Evolutionary conservation across 92 coral and sea anemone genomes (phyloP).

Genomic region (Phenganax stokvisi): DNA sequence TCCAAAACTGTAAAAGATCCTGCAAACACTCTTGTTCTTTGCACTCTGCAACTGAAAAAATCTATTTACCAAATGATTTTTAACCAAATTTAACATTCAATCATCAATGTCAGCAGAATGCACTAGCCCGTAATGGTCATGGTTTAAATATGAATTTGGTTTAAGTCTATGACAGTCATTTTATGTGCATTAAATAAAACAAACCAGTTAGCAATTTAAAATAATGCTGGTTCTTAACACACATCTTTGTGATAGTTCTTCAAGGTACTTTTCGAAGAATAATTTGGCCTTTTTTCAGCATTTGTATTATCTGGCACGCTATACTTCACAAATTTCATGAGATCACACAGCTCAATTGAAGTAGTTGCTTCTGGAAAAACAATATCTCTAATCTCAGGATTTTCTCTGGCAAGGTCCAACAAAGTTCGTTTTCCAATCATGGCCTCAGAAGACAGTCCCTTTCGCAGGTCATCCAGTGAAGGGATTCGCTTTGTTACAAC

Average conservation of each 20-base stretch:
- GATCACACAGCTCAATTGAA: not conserved
- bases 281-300: constrained; percentile 11
- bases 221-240: not conserved
- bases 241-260: constrained; percentile 41
- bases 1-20: constrained; percentile 15
- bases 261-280: constrained; percentile 41
- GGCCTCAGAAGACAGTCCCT: constrained; percentile 32
- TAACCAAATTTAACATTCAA: not conserved
- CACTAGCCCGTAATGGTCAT: too few relatives aligned
- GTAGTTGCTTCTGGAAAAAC: constrained; percentile 34
- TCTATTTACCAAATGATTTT: not conserved
- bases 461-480: constrained; percentile 45
- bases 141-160: too few relatives aligned
- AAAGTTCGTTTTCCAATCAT: constrained; percentile 23
- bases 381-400: constrained; percentile 19
- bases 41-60: not conserved
- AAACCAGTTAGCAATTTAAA: too few relatives aligned
- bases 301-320: not conserved
- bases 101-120: too few relatives aligned
- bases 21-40: constrained; percentile 8
- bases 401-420: constrained; percentile 30
- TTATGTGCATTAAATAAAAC: too few relatives aligned
- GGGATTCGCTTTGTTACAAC: constrained; percentile 41
- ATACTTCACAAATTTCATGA: not conserved
- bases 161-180: too few relatives aligned